Base-by-base conservation (phyloP, 2,797 vertebrate genomes). In the Chromis chromis region DNA sequence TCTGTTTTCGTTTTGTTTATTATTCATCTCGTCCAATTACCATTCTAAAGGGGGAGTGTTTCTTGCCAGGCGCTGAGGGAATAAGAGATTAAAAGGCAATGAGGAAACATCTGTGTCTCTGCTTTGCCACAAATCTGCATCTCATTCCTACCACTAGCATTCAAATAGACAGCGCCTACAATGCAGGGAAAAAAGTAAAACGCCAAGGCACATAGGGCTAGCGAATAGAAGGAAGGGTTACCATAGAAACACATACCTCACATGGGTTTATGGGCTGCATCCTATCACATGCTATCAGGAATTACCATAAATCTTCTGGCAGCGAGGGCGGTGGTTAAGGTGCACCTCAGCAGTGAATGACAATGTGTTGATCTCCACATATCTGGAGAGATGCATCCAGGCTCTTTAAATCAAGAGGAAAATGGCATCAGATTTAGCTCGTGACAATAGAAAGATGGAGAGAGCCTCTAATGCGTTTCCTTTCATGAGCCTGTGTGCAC, bases 221-320 rank as follows among this genome's bases (percentile, higher is more conserved):
- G 92, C 79, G 71, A 89, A 89, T 59, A 88, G 91, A 89, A 81
- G 88, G 80, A 88, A 91, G 87, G 87, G 94, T 95, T 94, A 88
- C 94, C 94, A 95, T 95, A 91, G 95, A 91, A 95, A 95, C 95
- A 78, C 92, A 90, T 92, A 88, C 84, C 92, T 93, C 90, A 84
- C 89, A 89, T 76, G 91, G 90, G 88, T 94, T 94, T 94, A 93
- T 92, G 89, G 88, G 91, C 91, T 91, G 90, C 90, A 92, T 93
- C 90, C 89, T 92, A 93, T 94, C 92, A 92, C 91, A 93, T 90
- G 91, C 93, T 92, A 92, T 93, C 90, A 93, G 82, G 79, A 90
- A 93, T 93, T 93, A 93, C 89, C 92, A 94, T 94, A 93, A 93
- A 93, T 93, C 93, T 92, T 91, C 82, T 86, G 80, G 86, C 87